These are phyloP conservation scores for Fabriciana adippe DNA, from an alignment of 2,888 invertebrate genomes.

Conservation along the genomic window DNA sequence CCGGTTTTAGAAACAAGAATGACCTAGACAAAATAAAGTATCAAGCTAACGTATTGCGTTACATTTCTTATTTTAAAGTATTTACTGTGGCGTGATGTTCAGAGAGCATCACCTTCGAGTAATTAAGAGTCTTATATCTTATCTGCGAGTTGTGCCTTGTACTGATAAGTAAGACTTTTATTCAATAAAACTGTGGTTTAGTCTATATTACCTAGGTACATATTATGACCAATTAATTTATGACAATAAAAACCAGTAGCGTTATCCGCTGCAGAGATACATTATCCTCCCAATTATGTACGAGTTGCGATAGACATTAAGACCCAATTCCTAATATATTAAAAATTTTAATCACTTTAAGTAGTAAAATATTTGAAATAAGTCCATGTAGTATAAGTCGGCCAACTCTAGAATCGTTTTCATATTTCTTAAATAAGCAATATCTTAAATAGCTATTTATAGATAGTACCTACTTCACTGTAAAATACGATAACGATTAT, in stretches of 20 bases:
- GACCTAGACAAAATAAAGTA: not conserved
- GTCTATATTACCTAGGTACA: constrained; percentile 3
- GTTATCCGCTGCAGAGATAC: constrained; percentile 15
- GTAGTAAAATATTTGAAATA: too few relatives aligned
- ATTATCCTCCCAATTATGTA: constrained; percentile 18
- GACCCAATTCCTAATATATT: not conserved
- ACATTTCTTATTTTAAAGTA: constrained; percentile 37
- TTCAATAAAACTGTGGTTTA: constrained; percentile 46
- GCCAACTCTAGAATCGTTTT: too few relatives aligned
- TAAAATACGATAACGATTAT: too few relatives aligned
- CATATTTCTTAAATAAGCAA: too few relatives aligned
- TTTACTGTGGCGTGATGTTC: constrained; percentile 44
- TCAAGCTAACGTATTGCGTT: constrained; percentile 2
- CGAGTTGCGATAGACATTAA: not conserved
- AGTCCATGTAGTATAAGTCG: too few relatives aligned
- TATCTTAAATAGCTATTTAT: too few relatives aligned
- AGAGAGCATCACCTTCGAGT: constrained; percentile 67
- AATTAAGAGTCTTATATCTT: constrained; percentile 67
- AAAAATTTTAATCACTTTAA: too few relatives aligned
- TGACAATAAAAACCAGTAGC: constrained; percentile 30
- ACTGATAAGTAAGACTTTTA: constrained; percentile 63
- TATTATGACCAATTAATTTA: constrained; percentile 23
- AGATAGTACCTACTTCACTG: too few relatives aligned
- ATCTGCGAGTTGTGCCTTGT: constrained; percentile 61
- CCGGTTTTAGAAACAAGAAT: not conserved